Evolutionary conservation across 2,113 vertebrate genomes (phyloP).

Genomic region (Microtus montanus): DNA sequence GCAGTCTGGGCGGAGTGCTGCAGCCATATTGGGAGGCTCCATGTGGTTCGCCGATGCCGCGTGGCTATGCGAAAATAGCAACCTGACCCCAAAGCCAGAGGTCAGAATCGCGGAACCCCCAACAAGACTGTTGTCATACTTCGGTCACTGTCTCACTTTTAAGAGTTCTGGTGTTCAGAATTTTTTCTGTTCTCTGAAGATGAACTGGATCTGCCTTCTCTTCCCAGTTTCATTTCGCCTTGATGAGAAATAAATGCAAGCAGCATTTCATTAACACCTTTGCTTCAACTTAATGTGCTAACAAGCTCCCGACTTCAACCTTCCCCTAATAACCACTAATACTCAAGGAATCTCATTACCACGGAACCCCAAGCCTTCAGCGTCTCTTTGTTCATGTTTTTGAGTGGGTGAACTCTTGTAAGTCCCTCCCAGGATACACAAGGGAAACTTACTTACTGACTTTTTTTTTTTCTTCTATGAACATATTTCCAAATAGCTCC

Average conservation of each 20-base stretch:
- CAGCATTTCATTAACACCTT: constrained; percentile 61
- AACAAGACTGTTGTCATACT: neutral
- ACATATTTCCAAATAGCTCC: constrained; percentile 31
- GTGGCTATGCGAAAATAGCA: neutral
- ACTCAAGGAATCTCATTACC: constrained; percentile 24
- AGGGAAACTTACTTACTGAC: neutral
- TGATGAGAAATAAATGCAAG: constrained; percentile 71
- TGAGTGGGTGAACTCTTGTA: constrained; percentile 36
- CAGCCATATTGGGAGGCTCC: fast-evolving
- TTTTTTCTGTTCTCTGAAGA: constrained; percentile 9
- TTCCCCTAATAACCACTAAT: constrained; percentile 48
- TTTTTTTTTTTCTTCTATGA: neutral
- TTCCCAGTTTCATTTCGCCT: constrained; percentile 54
- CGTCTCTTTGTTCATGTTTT: constrained; percentile 50
- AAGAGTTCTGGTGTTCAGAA: neutral
- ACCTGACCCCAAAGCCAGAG: constrained; percentile 18
- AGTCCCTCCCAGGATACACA: constrained; percentile 23
- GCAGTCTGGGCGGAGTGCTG: neutral
- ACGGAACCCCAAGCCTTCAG: neutral
- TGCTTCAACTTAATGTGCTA: constrained; percentile 55
- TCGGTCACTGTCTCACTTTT: neutral
- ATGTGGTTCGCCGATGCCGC: neutral
- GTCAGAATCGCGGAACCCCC: neutral
- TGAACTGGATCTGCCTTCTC: constrained; percentile 50
- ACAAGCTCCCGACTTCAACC: constrained; percentile 48